These are phyloP conservation scores for Monochamus alternatus DNA, from an alignment of 2,888 invertebrate genomes.

Conservation along the genomic window DNA sequence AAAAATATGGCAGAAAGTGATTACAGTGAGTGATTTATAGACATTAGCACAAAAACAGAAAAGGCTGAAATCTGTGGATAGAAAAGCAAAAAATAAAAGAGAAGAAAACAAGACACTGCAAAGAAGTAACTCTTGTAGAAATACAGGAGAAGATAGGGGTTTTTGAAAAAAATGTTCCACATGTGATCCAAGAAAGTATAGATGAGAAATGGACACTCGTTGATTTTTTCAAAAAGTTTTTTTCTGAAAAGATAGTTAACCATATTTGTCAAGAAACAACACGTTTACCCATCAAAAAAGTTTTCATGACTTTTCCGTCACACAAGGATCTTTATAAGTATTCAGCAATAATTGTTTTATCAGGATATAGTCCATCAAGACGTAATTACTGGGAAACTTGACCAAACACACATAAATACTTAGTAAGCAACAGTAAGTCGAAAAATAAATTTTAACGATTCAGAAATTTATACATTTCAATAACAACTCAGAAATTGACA, in stretches of 20 bases:
- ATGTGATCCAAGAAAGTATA: slow-evolving; percentile 26
- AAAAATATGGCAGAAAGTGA: slow-evolving; percentile 14
- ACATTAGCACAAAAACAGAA: slow-evolving; percentile 31
- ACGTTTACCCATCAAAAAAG: slow-evolving; percentile 34
- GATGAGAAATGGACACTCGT: slow-evolving; percentile 34
- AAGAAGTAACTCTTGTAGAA: slow-evolving; percentile 13
- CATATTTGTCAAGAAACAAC: slow-evolving; percentile 35
- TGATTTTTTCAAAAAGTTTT: slow-evolving; percentile 40
- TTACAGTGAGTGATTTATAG: no score
- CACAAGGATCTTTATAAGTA: slow-evolving; percentile 48
- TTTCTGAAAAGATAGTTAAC: slow-evolving; percentile 18
- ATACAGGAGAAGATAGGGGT: slow-evolving; percentile 33
- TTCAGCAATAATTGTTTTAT: slow-evolving; percentile 24
- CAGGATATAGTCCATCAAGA: slow-evolving; percentile 16
- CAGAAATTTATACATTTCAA: slow-evolving; percentile 48
- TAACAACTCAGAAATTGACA: slow-evolving; percentile 49
- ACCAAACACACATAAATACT: not conserved
- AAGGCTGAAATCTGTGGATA: slow-evolving; percentile 22
- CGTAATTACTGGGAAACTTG: slow-evolving; percentile 17
- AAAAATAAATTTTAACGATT: slow-evolving; percentile 49
- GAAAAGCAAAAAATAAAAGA: slow-evolving; percentile 28
- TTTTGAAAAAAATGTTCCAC: slow-evolving; percentile 13
- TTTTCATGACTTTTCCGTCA: slow-evolving; percentile 37
- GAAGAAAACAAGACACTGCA: not conserved
- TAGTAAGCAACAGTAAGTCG: slow-evolving; percentile 45